Base-by-base conservation (phyloP, 2,113 vertebrate genomes). In the Charina bottae region DNA sequence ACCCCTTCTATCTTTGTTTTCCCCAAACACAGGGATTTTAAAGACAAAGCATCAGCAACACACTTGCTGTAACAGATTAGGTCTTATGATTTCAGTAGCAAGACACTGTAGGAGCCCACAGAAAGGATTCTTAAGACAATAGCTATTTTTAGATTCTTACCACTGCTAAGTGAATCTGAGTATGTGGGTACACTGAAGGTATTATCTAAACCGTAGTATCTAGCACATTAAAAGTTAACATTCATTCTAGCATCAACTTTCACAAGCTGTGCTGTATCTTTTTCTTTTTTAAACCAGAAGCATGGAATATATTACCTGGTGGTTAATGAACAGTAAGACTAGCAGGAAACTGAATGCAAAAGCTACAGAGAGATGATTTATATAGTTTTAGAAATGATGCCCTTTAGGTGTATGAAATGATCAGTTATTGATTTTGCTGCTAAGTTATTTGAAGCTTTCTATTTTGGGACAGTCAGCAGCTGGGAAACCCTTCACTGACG, bases 391-490 rank as follows among this genome's bases (percentile, higher is more conserved):
- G 58, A 59, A 60, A 42, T 21, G 33, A 86, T 42, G 13, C 6
- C 72, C 42, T 46, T 85, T 93, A 89, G 59, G 92, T 85, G 78
- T 53, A 9, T n/a, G 55, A 88, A 46, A 26, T 64, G 13, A 37
- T 59, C 37, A 28, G 53, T 21, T 37, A n/a, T 11, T 88, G 84
- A 83, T 33, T 55, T 46, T 26, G 6, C 62, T 12, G 7, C 72
- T 33, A 68, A 91, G 49, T 37, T 9, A 26, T 10, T 64, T 89
- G 46, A 85, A 90, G 5, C 9, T 12, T 60, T n/a, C 13, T 19
- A 78, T 78, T 21, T 28, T 62, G 58, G 58, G 59, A 26, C 93
- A 15, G 1, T 26, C 58, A 87, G 19, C 24, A 53, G 53, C 0
- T 90, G 15, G 24, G 49, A 93, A 60, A 91, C n/a, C 11, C 72